Conservation (phyloP, 2,113 vertebrate genomes). For the Pterophyllum scalare region DNA sequence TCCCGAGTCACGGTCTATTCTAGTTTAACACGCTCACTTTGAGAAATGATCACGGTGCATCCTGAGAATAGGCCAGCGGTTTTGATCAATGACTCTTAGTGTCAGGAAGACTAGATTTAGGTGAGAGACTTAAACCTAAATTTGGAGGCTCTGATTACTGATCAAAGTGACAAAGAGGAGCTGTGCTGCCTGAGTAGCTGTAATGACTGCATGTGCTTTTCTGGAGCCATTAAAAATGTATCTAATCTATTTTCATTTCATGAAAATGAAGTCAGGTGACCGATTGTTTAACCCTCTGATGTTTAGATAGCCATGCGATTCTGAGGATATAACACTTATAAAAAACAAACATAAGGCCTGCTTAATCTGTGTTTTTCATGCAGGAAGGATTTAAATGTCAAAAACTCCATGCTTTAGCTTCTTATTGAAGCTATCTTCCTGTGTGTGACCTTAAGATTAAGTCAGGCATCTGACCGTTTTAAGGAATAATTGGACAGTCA, state of each 20-base stretch:
- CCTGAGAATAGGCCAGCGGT: conserved; percentile 30
- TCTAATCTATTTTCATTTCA: conserved; percentile 8
- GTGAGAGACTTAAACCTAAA: conserved; percentile 54
- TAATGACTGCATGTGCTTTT: conserved; percentile 44
- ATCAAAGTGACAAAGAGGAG: conserved; percentile 57
- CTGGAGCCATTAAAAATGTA: conserved; percentile 51
- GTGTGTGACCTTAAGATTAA: conserved; percentile 52
- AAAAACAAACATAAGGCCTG: neutral
- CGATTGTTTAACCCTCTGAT: neutral
- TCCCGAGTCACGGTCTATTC: conserved; percentile 54
- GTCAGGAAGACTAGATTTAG: conserved; percentile 50
- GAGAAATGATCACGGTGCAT: conserved; percentile 39
- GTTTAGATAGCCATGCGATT: neutral
- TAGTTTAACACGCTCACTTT: conserved; percentile 41
- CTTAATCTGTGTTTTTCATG: neutral
- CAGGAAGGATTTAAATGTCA: conserved; percentile 29
- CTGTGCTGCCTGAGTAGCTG: conserved; percentile 22
- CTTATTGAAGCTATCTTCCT: neutral
- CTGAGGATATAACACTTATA: too few relatives aligned
- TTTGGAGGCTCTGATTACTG: conserved; percentile 58
- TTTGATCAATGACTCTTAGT: conserved; percentile 62
- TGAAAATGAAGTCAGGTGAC: conserved; percentile 10
- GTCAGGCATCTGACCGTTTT: conserved; percentile 21
- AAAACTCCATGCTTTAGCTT: neutral
- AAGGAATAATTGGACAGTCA: conserved; percentile 69